phyloP scores from a whole-genome alignment of 2,888 invertebrate genomes.

The Polydrusus tereticollis region DNA sequence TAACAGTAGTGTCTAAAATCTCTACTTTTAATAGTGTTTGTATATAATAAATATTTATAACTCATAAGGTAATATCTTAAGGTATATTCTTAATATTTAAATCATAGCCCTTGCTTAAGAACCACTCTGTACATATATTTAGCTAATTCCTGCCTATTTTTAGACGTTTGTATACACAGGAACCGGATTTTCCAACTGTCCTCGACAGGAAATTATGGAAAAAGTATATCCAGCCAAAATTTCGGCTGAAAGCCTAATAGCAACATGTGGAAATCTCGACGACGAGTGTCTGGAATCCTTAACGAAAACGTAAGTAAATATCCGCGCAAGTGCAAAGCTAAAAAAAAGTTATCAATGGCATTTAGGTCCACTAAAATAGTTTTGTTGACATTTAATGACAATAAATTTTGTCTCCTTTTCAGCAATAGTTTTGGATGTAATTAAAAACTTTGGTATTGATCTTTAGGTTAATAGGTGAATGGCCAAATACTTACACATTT shows the following conservation, averaged over 20 bases:
- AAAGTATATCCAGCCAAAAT: conserved; percentile 56
- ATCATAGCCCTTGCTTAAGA: too few relatives aligned
- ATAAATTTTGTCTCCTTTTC: not conserved
- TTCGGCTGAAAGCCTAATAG: conserved; percentile 66
- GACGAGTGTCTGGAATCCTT: conserved; percentile 62
- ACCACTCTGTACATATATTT: too few relatives aligned
- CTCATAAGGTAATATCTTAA: too few relatives aligned
- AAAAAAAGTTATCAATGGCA: too few relatives aligned
- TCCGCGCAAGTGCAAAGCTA: too few relatives aligned
- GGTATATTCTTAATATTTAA: too few relatives aligned
- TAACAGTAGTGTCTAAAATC: too few relatives aligned
- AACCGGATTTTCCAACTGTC: conserved; percentile 57
- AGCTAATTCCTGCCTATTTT: conserved; percentile 45
- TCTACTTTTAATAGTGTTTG: too few relatives aligned
- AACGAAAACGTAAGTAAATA: conserved; percentile 52
- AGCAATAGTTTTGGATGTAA: too few relatives aligned
- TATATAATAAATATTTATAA: too few relatives aligned
- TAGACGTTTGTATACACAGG: conserved; percentile 58
- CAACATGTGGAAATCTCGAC: conserved; percentile 59
- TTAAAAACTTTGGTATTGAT: not conserved
- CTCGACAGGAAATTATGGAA: conserved; percentile 55
- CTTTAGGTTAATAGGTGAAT: conserved; percentile 68
- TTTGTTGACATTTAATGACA: too few relatives aligned
- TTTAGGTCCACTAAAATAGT: too few relatives aligned
- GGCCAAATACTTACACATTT: conserved; percentile 81